Evolutionary conservation across 2,888 invertebrate species (phyloP).

Genomic region (Glyphotaelius pellucidus): DNA sequence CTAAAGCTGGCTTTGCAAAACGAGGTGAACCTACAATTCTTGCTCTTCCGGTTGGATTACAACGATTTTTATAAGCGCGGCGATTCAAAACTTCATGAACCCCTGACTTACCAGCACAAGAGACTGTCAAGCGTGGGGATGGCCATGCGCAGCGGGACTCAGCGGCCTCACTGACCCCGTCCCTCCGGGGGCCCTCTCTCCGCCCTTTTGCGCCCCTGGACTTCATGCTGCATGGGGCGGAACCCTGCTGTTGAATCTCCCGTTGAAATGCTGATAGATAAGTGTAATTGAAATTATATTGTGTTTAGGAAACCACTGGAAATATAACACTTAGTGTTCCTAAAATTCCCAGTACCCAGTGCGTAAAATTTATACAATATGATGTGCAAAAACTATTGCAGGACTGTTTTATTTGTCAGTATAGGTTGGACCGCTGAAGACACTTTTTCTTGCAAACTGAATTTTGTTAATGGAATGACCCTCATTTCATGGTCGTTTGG

Average conservation of each 20-base stretch:
- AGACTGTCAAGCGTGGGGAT: constrained; percentile 78
- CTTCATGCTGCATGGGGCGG: neutral
- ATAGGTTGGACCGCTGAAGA: neutral
- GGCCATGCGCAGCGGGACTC: neutral
- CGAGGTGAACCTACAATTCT: constrained; percentile 91
- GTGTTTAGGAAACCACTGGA: neutral
- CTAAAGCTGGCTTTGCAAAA: constrained; percentile 89
- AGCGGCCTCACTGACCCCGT: constrained; percentile 21
- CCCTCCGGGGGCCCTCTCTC: neutral
- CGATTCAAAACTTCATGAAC: constrained; percentile 85
- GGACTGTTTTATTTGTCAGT: neutral
- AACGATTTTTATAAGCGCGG: constrained; percentile 95
- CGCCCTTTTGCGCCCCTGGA: constrained; percentile 20
- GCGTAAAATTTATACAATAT: no score
- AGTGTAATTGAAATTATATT: neutral
- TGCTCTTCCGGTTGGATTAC: constrained; percentile 95
- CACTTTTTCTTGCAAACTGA: neutral
- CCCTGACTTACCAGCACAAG: constrained; percentile 81
- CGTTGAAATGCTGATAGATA: neutral
- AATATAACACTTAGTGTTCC: neutral
- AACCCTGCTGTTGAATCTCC: neutral
- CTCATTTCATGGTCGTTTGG: neutral
- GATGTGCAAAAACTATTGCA: neutral
- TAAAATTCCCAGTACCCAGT: neutral
- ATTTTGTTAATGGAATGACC: neutral